Base-by-base conservation (phyloP, 2,797 vertebrate species). In the Alauda arvensis region DNA sequence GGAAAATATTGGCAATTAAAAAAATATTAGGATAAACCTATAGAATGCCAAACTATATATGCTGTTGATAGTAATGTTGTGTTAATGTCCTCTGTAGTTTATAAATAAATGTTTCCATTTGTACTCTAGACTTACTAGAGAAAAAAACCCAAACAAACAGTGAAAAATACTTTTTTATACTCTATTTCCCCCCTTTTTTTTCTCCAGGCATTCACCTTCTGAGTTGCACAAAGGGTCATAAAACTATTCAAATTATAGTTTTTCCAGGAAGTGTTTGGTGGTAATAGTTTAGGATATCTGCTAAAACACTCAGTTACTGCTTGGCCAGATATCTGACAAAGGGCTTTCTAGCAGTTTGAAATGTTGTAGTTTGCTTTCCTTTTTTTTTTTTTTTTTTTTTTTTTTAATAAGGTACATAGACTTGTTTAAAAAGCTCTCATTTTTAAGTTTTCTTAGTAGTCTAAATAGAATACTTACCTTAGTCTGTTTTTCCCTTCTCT, bases 241-340 rank as follows among this genome's bases (percentile, higher is more conserved):
- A 94, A 96, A 90, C 62, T 87, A 85, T 90, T 92, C 62, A 88
- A 89, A 90, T 92, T 68, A 92, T 89, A 93, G 87, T 89, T 94
- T 95, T 94, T 95, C 93, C 94, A 94, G 94, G 93, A 95, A 92
- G 91, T 83, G 76, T 92, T 92, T 93, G 82, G 60, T 91, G 67
- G 87, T 85, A 90, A 80, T 94, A 87, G 67, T 91, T 92, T 33
- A 48, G 68, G 67, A 87, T 91, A 84, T 94, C 93, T 89, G 87
- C 82, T 95, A 95, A 65, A 95, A 90, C 71, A 83, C 75, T 93
- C 92, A 93, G 53, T 92, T 92, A 69, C 76, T 93, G 75, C 83
- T 94, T 94, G 87, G 85, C 88, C 66, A 91, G 65, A 55, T 92
- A 95, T 78, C 83, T 89, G 76, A 90, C 59, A 62, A 81, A 91